Evolutionary conservation across 2,113 vertebrate species (phyloP).

Genomic region (Percopsis transmontana): DNA sequence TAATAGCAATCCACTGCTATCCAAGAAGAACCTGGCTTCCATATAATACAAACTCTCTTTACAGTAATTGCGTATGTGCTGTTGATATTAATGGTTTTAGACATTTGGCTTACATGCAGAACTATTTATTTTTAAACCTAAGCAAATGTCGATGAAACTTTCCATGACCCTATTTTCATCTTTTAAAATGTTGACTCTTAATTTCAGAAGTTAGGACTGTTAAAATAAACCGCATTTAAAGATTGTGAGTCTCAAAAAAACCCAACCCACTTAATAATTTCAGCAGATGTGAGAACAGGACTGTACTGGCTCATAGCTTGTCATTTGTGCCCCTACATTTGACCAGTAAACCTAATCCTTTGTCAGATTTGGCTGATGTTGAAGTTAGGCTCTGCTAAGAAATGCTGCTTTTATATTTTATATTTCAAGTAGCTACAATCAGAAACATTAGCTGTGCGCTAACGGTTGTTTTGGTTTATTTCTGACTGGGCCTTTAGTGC

Average conservation of each 20-base stretch:
- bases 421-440: constrained; percentile 4
- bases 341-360: neutral
- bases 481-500: constrained; percentile 18
- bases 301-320: constrained; percentile 5
- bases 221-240: constrained; percentile 56
- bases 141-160: constrained; percentile 73
- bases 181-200: constrained; percentile 61
- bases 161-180: constrained; percentile 69
- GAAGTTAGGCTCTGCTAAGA: no score
- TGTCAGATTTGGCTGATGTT: constrained; percentile 21
- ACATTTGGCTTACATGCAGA: constrained; percentile 58
- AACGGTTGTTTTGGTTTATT: constrained; percentile 24
- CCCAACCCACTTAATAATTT: neutral
- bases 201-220: constrained; percentile 55
- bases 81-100: constrained; percentile 68
- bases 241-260: constrained; percentile 22
- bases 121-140: constrained; percentile 76
- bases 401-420: no score
- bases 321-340: constrained; percentile 3
- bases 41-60: constrained; percentile 46
- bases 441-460: constrained; percentile 14
- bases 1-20: constrained; percentile 1
- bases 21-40: constrained; percentile 62
- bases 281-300: constrained; percentile 9
- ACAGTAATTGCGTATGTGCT: constrained; percentile 67